A percentile compares a stretch with the other conserved stretches of the same genome.
Evolutionary conservation across 2,113 vertebrate genomes (phyloP).

Genomic region (Malaclemys terrapin): DNA sequence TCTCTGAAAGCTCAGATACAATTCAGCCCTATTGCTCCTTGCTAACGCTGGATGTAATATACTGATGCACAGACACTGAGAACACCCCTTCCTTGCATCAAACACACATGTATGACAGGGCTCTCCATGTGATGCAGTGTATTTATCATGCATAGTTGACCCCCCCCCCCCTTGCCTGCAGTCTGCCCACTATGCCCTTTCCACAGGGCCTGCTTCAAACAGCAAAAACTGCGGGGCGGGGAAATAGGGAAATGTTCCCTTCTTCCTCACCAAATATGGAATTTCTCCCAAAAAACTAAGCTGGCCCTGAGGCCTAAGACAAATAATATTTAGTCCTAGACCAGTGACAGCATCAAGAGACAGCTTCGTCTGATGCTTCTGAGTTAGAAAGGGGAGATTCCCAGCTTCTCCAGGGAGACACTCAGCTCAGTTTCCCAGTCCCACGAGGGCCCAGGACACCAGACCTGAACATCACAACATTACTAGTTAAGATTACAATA

Average conservation of each 20-base stretch:
- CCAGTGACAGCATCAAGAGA: neutral
- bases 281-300: neutral
- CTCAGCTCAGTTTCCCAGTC: neutral
- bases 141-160: neutral
- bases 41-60: fast-evolving
- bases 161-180: neutral
- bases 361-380: too few relatives aligned
- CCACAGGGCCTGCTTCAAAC: fast-evolving
- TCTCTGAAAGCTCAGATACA: fast-evolving
- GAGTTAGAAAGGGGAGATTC: neutral
- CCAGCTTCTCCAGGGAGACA: neutral
- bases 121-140: fast-evolving
- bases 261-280: neutral
- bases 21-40: neutral
- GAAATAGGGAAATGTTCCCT: neutral
- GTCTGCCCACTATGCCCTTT: fast-evolving
- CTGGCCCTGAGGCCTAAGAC: neutral
- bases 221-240: neutral
- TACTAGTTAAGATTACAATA: neutral
- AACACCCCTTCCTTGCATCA: fast-evolving
- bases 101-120: fast-evolving
- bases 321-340: neutral
- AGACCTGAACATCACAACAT: neutral
- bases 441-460: neutral
- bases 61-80: fast-evolving